phyloP scores from a whole-genome alignment of 2,797 vertebrate species.

The Vultur gryphus region DNA sequence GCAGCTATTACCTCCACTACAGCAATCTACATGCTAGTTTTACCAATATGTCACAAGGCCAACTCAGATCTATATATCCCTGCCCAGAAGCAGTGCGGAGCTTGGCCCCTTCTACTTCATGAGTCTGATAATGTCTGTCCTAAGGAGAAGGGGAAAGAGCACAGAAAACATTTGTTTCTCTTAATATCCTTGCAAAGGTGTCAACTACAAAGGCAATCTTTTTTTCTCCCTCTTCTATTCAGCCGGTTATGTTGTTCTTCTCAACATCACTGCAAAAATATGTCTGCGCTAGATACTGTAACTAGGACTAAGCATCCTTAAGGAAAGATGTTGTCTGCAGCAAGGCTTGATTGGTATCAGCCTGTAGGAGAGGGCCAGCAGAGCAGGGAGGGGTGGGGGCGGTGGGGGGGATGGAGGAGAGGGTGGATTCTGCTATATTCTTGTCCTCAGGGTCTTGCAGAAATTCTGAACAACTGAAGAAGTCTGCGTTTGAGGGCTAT shows the following conservation, averaged over 20 bases:
- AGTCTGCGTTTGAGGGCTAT: background rate
- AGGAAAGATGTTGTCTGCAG: background rate
- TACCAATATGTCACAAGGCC: background rate
- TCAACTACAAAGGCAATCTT: background rate
- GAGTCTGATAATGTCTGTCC: background rate
- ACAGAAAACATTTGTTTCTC: background rate
- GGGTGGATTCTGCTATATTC: background rate
- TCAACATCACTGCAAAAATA: background rate
- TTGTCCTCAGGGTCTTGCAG: background rate
- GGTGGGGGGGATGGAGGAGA: background rate
- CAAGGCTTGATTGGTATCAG: background rate
- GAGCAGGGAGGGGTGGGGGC: background rate
- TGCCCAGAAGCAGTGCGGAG: background rate
- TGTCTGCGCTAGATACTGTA: background rate
- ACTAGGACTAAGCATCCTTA: background rate
- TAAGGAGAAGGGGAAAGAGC: slow-evolving; percentile 34
- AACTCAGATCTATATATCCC: background rate
- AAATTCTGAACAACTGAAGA: background rate
- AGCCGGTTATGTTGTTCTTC: background rate
- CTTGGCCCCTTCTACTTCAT: background rate
- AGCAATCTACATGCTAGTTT: background rate
- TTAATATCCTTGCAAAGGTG: background rate
- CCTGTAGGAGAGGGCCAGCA: background rate
- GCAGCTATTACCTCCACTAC: background rate
- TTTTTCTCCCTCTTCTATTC: background rate